Percentiles rank a stretch among this genome's conserved stretches.
These are phyloP conservation scores for Calliopum simillimum DNA, from an alignment of 2,888 invertebrate species.

Conservation along the genomic window DNA sequence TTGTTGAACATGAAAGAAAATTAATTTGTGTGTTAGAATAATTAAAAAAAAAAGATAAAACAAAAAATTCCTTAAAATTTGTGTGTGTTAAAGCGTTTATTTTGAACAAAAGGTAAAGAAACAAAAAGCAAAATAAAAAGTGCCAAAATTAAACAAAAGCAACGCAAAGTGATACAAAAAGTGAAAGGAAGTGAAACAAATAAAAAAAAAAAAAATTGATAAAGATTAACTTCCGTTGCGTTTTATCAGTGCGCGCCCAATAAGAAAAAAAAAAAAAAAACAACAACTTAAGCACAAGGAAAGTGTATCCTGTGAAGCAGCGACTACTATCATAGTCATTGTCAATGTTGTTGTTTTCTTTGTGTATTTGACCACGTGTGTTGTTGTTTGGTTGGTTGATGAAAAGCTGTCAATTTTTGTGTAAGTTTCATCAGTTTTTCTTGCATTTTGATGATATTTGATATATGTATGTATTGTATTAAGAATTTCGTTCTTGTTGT, in stretches of 20 bases:
- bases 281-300: neutral
- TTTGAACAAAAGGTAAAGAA: neutral
- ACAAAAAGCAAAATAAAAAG: constrained; percentile 1
- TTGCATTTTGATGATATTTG: no score
- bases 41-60: neutral
- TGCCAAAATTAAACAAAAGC: no score
- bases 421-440: constrained; percentile 8
- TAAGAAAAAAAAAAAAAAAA: neutral
- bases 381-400: neutral
- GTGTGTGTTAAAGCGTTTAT: neutral
- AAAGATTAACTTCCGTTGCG: neutral
- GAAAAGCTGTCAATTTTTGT: constrained; percentile 2
- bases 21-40: neutral
- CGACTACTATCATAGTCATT: neutral
- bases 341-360: neutral
- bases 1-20: neutral
- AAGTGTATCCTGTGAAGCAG: constrained; percentile 5
- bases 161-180: no score
- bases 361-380: constrained; percentile 15
- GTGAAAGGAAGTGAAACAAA: no score
- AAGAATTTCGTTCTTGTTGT: no score
- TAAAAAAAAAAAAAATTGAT: no score
- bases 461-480: no score
- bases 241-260: neutral
- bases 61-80: neutral